Conservation (phyloP, 2,113 vertebrate species). For the Callochromis pleurospilus region DNA sequence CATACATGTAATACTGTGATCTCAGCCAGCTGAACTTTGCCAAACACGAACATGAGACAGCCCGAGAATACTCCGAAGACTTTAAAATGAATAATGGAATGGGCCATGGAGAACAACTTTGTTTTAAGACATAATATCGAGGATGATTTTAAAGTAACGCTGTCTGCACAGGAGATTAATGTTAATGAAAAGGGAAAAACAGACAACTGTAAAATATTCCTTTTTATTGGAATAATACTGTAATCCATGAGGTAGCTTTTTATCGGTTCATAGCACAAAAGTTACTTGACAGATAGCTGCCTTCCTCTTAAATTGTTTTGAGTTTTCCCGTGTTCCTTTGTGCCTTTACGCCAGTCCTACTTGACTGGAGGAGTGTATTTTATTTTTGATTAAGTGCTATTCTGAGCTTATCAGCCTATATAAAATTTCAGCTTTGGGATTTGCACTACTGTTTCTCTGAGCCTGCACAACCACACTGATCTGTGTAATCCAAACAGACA, state of each 20-base stretch:
- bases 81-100: background rate
- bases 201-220: background rate
- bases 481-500: slow-evolving; percentile 15
- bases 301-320: background rate
- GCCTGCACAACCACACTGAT: slow-evolving; percentile 20
- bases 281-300: background rate
- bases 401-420: slow-evolving; percentile 16
- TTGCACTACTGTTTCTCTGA: background rate
- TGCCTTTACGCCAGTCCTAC: background rate
- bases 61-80: background rate
- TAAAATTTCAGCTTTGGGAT: slow-evolving; percentile 13
- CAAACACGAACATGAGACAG: slow-evolving; percentile 1
- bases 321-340: background rate
- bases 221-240: background rate
- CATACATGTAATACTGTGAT: background rate
- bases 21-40: background rate
- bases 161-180: background rate
- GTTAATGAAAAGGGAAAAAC: background rate
- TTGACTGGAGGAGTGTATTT: background rate
- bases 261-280: background rate
- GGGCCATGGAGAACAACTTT: background rate
- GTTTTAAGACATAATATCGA: background rate
- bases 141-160: background rate
- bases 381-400: slow-evolving; percentile 18
- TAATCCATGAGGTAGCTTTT: background rate